Evolutionary conservation across 2,113 vertebrate genomes (phyloP).

Genomic region (Struthidea cinerea): DNA sequence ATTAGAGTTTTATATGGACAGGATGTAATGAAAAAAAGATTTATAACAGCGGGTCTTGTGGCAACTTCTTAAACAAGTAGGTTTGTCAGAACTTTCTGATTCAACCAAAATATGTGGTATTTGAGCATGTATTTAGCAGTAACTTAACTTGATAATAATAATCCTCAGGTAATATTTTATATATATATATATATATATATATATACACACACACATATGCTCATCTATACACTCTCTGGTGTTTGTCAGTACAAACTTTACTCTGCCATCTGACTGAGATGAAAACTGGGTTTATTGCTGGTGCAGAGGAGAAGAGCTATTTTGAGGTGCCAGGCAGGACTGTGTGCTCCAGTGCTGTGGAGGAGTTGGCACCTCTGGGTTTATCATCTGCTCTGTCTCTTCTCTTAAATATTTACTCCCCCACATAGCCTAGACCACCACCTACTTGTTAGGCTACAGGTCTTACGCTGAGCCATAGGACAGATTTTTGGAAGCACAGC

Average conservation of each 20-base stretch:
- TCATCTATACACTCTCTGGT: not conserved
- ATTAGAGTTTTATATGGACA: not conserved
- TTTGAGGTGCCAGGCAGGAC: not conserved
- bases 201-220: accelerated
- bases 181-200: no score
- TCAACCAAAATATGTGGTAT: not conserved
- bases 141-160: not conserved
- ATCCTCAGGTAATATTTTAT: not conserved
- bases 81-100: not conserved
- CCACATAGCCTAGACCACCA: not conserved
- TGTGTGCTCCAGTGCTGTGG: not conserved
- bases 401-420: not conserved
- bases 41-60: not conserved
- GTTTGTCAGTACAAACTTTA: not conserved
- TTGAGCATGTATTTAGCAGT: not conserved
- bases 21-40: not conserved
- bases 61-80: not conserved
- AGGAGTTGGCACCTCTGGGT: not conserved
- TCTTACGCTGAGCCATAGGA: not conserved
- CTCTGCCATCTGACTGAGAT: not conserved
- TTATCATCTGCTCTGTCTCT: not conserved
- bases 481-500: not conserved
- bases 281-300: not conserved
- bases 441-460: not conserved
- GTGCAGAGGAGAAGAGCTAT: not conserved